Percentiles rank a stretch among this genome's conserved stretches.
phyloP scores from a whole-genome alignment of 2,113 vertebrate species.

The Serinus canaria region DNA sequence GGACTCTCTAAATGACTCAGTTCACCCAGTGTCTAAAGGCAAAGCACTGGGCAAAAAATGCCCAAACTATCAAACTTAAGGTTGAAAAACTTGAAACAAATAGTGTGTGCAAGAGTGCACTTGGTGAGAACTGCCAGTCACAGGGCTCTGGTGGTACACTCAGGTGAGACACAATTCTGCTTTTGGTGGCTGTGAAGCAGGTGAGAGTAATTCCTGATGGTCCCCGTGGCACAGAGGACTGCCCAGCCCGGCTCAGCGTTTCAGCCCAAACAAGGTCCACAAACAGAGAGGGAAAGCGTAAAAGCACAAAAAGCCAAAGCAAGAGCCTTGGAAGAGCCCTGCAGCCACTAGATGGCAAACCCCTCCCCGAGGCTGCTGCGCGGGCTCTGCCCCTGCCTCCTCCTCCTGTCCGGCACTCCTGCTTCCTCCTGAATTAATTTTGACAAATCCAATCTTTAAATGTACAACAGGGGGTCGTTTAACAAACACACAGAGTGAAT shows the following conservation, averaged over 20 bases:
- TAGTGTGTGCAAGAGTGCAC: not conserved
- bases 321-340: fast-evolving
- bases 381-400: not conserved
- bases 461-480: not conserved
- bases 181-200: not conserved
- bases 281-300: not conserved
- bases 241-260: not conserved
- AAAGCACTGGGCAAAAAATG: not conserved
- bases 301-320: not conserved
- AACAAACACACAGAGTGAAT: not conserved
- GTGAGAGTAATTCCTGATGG: not conserved
- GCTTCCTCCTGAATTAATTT: not conserved
- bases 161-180: not conserved
- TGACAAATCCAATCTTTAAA: not conserved
- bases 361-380: not conserved
- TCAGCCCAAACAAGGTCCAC: not conserved
- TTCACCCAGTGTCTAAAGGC: not conserved
- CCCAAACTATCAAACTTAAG: not conserved
- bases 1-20: slow-evolving; percentile 1
- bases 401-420: not conserved
- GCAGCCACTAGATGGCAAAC: slow-evolving; percentile 60
- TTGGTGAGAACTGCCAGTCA: not conserved
- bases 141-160: not conserved
- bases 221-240: fast-evolving
- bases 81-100: not conserved